Conservation (phyloP, 2,113 vertebrate genomes). For the Paratilapia polleni region DNA sequence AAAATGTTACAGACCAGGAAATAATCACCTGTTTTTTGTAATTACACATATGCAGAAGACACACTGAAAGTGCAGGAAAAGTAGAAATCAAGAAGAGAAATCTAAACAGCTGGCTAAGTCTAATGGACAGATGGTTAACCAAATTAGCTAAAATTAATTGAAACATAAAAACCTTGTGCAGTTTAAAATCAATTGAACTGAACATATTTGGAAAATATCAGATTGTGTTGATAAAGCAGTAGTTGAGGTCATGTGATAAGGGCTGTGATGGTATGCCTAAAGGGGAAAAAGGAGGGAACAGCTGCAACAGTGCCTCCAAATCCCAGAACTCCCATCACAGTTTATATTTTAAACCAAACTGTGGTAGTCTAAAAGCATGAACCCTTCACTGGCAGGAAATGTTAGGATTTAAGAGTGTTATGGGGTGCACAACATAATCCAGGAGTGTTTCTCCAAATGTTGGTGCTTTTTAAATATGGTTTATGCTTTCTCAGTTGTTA, state of each 20-base stretch:
- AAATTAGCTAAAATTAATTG: not conserved
- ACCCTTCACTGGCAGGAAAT: slow-evolving; percentile 1
- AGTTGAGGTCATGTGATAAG: not conserved
- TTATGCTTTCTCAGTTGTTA: not conserved
- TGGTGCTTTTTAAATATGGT: not conserved
- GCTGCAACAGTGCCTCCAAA: not conserved
- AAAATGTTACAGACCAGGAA: not conserved
- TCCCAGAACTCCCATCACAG: slow-evolving; percentile 1
- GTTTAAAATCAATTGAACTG: not conserved
- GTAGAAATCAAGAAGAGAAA: not conserved
- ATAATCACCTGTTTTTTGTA: rapidly evolving
- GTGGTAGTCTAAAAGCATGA: slow-evolving; percentile 10
- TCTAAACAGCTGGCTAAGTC: not conserved
- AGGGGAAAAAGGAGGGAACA: not conserved
- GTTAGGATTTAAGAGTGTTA: not conserved
- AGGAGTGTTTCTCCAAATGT: not conserved
- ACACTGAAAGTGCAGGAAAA: not conserved
- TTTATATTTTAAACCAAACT: slow-evolving; percentile 22
- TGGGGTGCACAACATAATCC: not conserved
- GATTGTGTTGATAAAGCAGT: not conserved
- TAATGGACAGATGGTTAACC: not conserved
- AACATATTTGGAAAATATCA: not conserved
- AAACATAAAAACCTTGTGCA: not conserved
- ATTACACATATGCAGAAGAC: rapidly evolving
- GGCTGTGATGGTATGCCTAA: not conserved